Evolutionary conservation across 92 coral and sea anemone species (phyloP), one percentile per base, ranked within the genome.

Genomic region (Porites rus): DNA sequence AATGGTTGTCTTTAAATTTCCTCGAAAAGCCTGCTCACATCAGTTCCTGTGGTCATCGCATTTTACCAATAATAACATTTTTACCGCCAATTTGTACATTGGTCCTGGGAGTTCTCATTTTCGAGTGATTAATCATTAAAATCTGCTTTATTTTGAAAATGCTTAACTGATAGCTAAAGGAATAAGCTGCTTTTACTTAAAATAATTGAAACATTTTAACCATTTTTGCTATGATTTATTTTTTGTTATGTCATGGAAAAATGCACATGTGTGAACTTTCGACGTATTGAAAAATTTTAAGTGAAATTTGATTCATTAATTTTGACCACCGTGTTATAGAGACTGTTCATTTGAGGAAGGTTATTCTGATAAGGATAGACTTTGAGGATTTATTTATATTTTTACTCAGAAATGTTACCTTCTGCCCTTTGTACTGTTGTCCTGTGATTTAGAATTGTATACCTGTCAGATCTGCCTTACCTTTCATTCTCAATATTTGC

Each of bases 61-160:
- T 25, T 59, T 19, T 50, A n/a, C 18, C 20, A 18, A 3, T 24
- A 53, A 25, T 28, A 38, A 24, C 12, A 38, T 9, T 74, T 87
- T 81, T 60, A 65, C 50, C 60, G 87, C 75, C 70, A 73, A 54
- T 62, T 81, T 80, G 74, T 14, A 52, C 9, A 24, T 51, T 51
- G 65, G 75, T 65, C 43, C 62, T 8, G 76, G 87, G 75, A 87
- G 86, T 62, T 80, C 86, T 87, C 87, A 60, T 38, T 81, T 87
- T 25, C 52, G 82, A 13, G 76, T 63, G 75, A 87, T 81, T 38
- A 83, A 54, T 85, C 81, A 73, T 87, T 87, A 43, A 83, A 73
- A 79, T 46, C 51, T 67, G 17, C 24, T 64, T 14, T 64, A 75
- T 51, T 72, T 74, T 61, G 25, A 10, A 72, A 46, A 73, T 73